Conservation (phyloP, 2,888 invertebrate genomes). For the Drosophila anceps region DNA sequence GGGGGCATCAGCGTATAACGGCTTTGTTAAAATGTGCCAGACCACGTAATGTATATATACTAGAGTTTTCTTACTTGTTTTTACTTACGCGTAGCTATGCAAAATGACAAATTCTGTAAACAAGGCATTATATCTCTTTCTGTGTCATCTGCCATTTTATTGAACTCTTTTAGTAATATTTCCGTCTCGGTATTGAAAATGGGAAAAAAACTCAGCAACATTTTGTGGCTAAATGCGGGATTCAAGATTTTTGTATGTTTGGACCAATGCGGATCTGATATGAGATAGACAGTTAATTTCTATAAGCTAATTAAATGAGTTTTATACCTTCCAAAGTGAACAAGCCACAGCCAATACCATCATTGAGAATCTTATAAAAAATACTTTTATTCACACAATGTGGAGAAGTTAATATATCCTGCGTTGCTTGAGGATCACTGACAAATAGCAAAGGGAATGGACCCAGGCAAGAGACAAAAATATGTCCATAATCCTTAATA, state of each 20-base stretch:
- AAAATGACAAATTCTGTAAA: constrained; percentile 53
- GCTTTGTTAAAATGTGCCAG: too few species aligned
- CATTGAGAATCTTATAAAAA: constrained; percentile 54
- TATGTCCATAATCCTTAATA: constrained; percentile 55
- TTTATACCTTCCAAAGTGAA: constrained; percentile 60
- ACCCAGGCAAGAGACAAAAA: constrained; percentile 75
- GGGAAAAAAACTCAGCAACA: constrained; percentile 74
- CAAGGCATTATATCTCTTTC: constrained; percentile 51
- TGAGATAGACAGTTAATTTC: not conserved
- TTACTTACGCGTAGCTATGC: constrained; percentile 71
- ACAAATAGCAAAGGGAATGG: constrained; percentile 74
- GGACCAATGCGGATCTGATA: constrained; percentile 72
- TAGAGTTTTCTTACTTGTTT: too few species aligned
- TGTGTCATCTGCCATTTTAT: constrained; percentile 41
- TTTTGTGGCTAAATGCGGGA: constrained; percentile 75
- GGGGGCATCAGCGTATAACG: too few species aligned
- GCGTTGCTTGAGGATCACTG: constrained; percentile 69
- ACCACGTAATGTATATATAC: too few species aligned
- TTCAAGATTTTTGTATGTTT: constrained; percentile 73
- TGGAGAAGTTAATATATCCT: constrained; percentile 71
- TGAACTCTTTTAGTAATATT: constrained; percentile 51
- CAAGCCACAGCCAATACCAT: constrained; percentile 41
- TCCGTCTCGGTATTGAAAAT: constrained; percentile 72
- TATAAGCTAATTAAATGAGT: constrained; percentile 13
- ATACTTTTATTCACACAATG: constrained; percentile 66